Percentiles rank a stretch among this genome's conserved stretches.
Conservation (phyloP, 1,140 invertebrate species). For the Procambarus clarkii region DNA sequence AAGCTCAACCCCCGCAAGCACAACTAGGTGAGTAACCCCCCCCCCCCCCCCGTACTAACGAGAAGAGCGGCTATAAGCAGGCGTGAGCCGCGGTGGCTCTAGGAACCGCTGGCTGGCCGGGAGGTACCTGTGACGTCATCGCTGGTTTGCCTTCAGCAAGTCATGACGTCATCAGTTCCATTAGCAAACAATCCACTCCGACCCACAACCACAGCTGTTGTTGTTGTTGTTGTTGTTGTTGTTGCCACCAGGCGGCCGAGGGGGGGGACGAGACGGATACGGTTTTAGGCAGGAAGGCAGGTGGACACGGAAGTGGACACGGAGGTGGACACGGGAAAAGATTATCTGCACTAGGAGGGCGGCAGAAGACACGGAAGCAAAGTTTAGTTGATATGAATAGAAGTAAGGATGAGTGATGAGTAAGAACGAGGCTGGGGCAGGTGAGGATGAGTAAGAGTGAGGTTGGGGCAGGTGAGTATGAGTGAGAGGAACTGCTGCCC, state of each 20-base stretch:
- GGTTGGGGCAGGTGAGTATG: neutral
- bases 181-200: neutral
- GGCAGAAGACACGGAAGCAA: neutral
- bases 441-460: neutral
- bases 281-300: neutral
- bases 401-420: neutral
- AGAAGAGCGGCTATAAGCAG: neutral
- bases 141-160: neutral
- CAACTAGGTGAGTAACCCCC: too few relatives aligned
- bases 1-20: too few relatives aligned
- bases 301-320: neutral
- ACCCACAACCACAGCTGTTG: neutral
- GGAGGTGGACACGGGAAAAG: neutral
- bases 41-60: neutral
- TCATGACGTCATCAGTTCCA: neutral
- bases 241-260: neutral
- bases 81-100: neutral
- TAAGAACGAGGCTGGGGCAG: neutral
- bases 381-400: neutral
- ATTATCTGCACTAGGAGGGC: too few relatives aligned
- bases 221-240: neutral
- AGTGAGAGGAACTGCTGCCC: too few relatives aligned
- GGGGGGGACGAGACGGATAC: neutral
- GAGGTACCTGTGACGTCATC: neutral
- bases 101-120: neutral